phyloP scores from a whole-genome alignment of 1,140 invertebrate genomes.

The Euschistus heros region DNA sequence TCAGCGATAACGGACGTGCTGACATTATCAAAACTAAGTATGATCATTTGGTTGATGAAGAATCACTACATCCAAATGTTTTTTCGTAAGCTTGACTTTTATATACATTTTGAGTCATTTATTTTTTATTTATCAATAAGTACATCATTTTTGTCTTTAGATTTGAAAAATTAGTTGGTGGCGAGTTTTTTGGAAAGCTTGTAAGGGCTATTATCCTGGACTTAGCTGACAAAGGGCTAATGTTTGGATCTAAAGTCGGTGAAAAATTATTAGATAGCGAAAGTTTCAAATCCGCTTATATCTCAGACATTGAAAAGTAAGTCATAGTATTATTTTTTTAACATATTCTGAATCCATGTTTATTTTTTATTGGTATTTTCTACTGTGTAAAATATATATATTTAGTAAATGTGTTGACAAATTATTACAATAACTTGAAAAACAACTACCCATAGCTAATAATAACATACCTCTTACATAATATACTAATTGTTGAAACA shows the following conservation, averaged over 20 bases:
- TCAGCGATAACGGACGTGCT: neutral
- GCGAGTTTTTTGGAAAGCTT: slow-evolving; percentile 55
- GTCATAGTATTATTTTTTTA: slow-evolving; percentile 34
- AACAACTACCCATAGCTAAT: no score
- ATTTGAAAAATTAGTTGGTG: slow-evolving; percentile 56
- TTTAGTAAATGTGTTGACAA: no score
- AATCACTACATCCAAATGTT: neutral
- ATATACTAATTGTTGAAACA: no score
- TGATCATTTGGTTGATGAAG: neutral
- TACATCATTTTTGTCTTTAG: slow-evolving; percentile 34
- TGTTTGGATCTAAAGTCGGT: slow-evolving; percentile 41
- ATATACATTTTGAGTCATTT: neutral
- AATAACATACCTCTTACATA: no score
- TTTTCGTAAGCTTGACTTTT: neutral
- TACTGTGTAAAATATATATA: no score
- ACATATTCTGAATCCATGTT: no score
- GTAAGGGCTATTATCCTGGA: slow-evolving; percentile 45
- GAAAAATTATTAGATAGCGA: slow-evolving; percentile 38
- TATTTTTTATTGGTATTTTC: no score
- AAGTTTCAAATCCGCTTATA: slow-evolving; percentile 53
- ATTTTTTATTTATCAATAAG: neutral
- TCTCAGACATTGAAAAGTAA: slow-evolving; percentile 61
- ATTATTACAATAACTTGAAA: no score
- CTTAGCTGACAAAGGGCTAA: slow-evolving; percentile 41
- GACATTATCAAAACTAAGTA: neutral